Evolutionary conservation across 2,113 vertebrate genomes (phyloP), one percentile per base, ranked within the genome.

Genomic region (Sisor rabdophorus): DNA sequence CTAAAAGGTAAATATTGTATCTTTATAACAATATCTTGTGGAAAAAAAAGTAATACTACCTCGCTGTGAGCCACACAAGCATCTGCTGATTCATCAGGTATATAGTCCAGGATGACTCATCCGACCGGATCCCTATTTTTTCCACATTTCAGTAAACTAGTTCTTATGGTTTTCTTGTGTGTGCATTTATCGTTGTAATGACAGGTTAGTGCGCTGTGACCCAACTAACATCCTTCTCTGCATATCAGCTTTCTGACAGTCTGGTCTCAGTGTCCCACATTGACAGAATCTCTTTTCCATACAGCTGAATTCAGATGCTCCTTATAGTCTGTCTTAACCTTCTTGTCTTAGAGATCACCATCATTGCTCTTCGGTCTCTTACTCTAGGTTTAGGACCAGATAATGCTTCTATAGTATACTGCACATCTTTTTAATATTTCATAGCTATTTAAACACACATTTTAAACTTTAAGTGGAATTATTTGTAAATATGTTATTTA

Each of bases 101-200:
- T 48, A 67, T 48, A 22, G 6, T 67, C 12, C 2, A 26, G 17
- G 24, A 69, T 69, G 65, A 69, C 65, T 69, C 65, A 69, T 69
- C 47, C 30, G 65, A 28, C 65, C 48, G 47, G 47, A 69, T 69
- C 65, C 11, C 47, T 44, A 44, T 44, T 52, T 69, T 69, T 69
- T 69, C 47, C 65, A 69, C 65, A 69, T 52, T 24, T 69, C 24
- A 52, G 65, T 28, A 69, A 47, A 69, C 47, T 52, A 52, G 47
- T 69, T 47, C 65, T 69, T 69, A 52, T 52, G 65, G 47, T 69
- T 69, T 69, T 69, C 24, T 20, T 17, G 28, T 52, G 52, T 68
- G 65, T 68, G 65, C 65, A 68, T 68, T 68, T 68, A 68, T 69
- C 65, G 50, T 30, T 52, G 65, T 52, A 69, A 69, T 69, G 48